Conservation (phyloP, 2,888 invertebrate species). For the Aphodius sticticus region DNA sequence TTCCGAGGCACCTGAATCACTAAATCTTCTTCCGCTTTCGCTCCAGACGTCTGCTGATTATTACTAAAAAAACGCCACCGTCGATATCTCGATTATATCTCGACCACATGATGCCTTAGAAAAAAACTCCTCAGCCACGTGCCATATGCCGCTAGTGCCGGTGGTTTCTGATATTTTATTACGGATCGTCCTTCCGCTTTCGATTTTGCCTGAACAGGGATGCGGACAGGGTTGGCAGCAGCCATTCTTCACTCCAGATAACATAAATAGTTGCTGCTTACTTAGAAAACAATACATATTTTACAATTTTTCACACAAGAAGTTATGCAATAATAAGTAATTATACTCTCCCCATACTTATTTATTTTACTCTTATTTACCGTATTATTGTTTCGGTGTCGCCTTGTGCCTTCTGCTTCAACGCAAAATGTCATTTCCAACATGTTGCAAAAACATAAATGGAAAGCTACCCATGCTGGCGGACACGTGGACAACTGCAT, state of each 20-base stretch:
- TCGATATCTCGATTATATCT: slow-evolving; percentile 5
- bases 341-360: too few relatives aligned
- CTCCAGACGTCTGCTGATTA: slow-evolving; percentile 18
- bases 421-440: too few relatives aligned
- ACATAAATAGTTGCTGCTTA: background rate
- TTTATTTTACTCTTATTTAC: too few relatives aligned
- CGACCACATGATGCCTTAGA: background rate
- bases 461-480: too few relatives aligned
- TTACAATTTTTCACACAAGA: too few relatives aligned
- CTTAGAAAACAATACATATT: too few relatives aligned
- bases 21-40: slow-evolving; percentile 30
- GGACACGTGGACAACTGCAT: too few relatives aligned
- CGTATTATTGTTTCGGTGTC: too few relatives aligned
- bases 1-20: slow-evolving; percentile 29
- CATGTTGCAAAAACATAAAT: too few relatives aligned
- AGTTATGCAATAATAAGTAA: too few relatives aligned
- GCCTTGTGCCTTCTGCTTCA: too few relatives aligned
- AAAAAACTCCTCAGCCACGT: slow-evolving; percentile 23
- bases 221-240: background rate
- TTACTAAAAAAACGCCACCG: slow-evolving; percentile 30
- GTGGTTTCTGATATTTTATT: slow-evolving; percentile 13
- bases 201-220: slow-evolving; percentile 16
- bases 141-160: slow-evolving; percentile 28
- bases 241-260: background rate
- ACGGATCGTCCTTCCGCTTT: slow-evolving; percentile 31